Percentiles rank a stretch among this genome's conserved stretches.
Conservation (phyloP, 2,888 invertebrate genomes). For the Mythimna pallens region DNA sequence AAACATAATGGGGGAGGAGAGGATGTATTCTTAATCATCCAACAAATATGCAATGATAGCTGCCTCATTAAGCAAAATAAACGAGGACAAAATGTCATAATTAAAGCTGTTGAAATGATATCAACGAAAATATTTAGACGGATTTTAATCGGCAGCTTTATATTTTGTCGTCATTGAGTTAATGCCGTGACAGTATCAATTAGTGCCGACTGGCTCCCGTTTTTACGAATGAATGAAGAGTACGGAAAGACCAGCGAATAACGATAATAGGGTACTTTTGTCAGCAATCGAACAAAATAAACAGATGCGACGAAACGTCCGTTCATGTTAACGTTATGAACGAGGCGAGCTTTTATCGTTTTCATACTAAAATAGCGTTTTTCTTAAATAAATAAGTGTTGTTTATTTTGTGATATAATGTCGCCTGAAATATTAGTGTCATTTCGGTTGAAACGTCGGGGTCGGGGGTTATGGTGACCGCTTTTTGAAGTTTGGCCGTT, state of each 20-base stretch:
- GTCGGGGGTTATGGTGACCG: not conserved
- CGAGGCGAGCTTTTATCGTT: conserved; percentile 9
- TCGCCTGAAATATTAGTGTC: conserved; percentile 7
- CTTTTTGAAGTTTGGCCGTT: not conserved
- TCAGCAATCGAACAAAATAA: conserved; percentile 42
- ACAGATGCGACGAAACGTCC: conserved; percentile 28
- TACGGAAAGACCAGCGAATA: conserved; percentile 17
- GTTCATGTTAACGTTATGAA: conserved; percentile 29
- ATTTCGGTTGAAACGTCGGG: not conserved
- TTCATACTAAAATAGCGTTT: conserved; percentile 15
- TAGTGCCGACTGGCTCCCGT: conserved; percentile 48
- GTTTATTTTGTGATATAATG: conserved; percentile 8
- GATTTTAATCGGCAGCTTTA: conserved; percentile 50
- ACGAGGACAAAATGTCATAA: conserved; percentile 12
- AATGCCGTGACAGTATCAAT: conserved; percentile 65
- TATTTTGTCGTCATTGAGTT: conserved; percentile 54
- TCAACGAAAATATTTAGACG: conserved; percentile 30
- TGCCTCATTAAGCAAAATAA: conserved; percentile 4
- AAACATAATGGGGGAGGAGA: not conserved
- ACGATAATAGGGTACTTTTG: conserved; percentile 45
- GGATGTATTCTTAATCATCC: not conserved
- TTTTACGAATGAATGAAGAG: conserved; percentile 46
- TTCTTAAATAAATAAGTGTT: conserved; percentile 25
- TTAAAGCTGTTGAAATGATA: conserved; percentile 19
- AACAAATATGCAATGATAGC: not conserved